Evolutionary conservation across 2,113 vertebrate genomes (phyloP).

Genomic region (Rafetus swinhoei): DNA sequence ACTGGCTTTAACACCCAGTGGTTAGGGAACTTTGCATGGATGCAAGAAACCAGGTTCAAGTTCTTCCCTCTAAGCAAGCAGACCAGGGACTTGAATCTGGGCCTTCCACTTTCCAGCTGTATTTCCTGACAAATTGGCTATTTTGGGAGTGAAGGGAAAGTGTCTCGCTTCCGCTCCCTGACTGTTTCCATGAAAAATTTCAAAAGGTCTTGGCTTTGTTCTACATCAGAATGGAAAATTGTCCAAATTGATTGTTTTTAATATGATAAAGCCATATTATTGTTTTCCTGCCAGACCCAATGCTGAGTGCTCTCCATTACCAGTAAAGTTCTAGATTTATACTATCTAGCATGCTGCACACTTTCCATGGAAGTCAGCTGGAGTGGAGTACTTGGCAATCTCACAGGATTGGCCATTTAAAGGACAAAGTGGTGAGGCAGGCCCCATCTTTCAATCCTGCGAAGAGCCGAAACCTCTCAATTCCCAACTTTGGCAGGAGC

Average conservation of each 20-base stretch:
- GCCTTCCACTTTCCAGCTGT: neutral
- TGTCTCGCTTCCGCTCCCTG: too few species aligned
- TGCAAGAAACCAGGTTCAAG: neutral
- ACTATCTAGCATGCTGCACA: fast-evolving
- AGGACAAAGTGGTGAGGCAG: fast-evolving
- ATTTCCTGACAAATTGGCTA: neutral
- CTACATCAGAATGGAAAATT: neutral
- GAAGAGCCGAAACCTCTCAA: neutral
- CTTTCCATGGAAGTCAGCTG: neutral
- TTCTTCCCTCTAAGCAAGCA: neutral
- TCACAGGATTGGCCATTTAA: neutral
- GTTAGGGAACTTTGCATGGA: neutral
- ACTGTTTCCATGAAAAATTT: neutral
- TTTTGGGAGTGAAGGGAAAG: neutral
- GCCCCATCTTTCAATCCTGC: neutral
- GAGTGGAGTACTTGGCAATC: neutral
- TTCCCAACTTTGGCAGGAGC: neutral
- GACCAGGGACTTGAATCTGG: neutral
- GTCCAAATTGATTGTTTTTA: neutral
- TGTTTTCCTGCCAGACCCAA: neutral
- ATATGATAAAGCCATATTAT: neutral
- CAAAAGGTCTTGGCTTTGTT: neutral
- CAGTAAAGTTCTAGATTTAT: fast-evolving
- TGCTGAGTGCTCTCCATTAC: neutral
- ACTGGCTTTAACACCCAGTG: neutral